Evolutionary conservation across 2,113 vertebrate genomes (phyloP).

Genomic region (Siphamia tubifer): DNA sequence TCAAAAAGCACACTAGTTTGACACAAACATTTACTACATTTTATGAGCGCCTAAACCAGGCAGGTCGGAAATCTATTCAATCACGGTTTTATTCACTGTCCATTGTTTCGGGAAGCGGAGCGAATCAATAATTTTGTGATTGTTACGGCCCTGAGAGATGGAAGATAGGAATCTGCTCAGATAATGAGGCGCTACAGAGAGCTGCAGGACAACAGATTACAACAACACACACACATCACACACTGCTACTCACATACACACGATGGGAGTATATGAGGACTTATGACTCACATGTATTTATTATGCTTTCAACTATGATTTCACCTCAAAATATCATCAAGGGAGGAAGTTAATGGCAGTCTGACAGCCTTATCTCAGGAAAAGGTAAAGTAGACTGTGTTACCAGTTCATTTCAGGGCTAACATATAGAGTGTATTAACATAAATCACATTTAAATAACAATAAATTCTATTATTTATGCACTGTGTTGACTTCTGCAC

Average conservation of each 20-base stretch:
- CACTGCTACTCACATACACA: background rate
- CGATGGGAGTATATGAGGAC: background rate
- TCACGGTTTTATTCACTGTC: slow-evolving; percentile 46
- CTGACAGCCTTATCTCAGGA: too few species aligned
- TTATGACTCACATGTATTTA: background rate
- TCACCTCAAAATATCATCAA: background rate
- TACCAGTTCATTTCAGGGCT: too few species aligned
- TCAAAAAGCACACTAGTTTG: background rate
- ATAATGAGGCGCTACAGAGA: slow-evolving; percentile 60
- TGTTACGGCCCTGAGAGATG: slow-evolving; percentile 46
- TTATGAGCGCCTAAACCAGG: slow-evolving; percentile 1
- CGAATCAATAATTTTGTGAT: slow-evolving; percentile 66
- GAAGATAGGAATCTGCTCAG: slow-evolving; percentile 55
- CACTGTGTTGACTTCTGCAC: too few species aligned
- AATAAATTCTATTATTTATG: too few species aligned
- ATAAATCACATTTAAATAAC: too few species aligned
- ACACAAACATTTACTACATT: slow-evolving; percentile 11
- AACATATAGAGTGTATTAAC: too few species aligned
- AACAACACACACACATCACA: slow-evolving; percentile 11
- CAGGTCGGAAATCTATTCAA: slow-evolving; percentile 42
- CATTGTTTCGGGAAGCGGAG: slow-evolving; percentile 52
- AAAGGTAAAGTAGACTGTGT: too few species aligned
- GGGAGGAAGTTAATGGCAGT: background rate
- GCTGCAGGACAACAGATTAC: slow-evolving; percentile 52
- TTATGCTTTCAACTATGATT: slow-evolving; percentile 13